A percentile compares a stretch with the other conserved stretches of the same genome.
Evolutionary conservation across 2,113 vertebrate species (phyloP).

Genomic region (Australoheros scitulus): DNA sequence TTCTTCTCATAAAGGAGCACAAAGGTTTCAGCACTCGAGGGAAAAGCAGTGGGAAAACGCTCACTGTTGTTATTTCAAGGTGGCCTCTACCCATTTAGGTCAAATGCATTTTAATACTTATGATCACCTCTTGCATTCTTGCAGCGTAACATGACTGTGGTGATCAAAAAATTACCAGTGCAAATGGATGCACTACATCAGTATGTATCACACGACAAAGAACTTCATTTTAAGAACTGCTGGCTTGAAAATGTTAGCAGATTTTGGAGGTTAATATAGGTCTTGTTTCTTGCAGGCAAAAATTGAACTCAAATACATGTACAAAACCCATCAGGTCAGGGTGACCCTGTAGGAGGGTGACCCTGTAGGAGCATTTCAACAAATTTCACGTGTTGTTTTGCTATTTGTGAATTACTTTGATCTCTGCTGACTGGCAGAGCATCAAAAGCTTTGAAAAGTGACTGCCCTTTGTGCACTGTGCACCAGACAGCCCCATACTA

Average conservation of each 20-base stretch:
- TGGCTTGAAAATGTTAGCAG: neutral
- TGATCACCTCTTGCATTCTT: neutral
- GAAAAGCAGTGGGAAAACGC: neutral
- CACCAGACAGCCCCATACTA: neutral
- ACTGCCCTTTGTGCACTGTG: neutral
- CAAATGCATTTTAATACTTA: neutral
- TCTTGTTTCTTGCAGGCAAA: neutral
- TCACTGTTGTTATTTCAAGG: neutral
- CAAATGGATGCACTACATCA: neutral
- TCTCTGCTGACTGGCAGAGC: neutral
- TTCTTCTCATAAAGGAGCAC: neutral
- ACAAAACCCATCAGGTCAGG: neutral
- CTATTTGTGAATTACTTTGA: constrained; percentile 1
- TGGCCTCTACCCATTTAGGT: neutral
- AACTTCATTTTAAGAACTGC: neutral
- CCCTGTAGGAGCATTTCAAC: neutral
- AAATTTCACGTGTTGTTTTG: neutral
- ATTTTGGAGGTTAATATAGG: neutral
- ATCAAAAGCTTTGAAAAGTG: neutral
- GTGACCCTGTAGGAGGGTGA: neutral
- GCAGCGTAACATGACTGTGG: neutral
- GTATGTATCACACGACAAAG: neutral
- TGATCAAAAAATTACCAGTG: neutral
- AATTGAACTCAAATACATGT: neutral
- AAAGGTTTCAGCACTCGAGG: neutral